A percentile compares a stretch with the other conserved stretches of the same genome.
Conservation (phyloP, 23 tunicate species). For the Pegea sp. region DNA sequence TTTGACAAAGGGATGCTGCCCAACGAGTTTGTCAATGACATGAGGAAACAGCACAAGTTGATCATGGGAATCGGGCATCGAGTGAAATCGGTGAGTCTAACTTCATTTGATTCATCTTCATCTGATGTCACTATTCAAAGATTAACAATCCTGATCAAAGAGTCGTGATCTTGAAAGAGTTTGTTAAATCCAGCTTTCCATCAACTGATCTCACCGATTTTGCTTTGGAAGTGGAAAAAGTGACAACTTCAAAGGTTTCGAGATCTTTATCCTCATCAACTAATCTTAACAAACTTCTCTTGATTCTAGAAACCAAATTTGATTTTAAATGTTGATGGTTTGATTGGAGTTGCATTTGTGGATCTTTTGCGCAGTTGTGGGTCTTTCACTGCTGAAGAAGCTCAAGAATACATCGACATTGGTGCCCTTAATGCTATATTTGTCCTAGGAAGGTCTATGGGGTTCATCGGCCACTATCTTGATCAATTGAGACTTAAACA, state of each 20-base stretch:
- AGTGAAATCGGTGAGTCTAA: conserved; percentile 75
- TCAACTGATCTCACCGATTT: conserved; percentile 61
- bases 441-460: conserved; percentile 88
- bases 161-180: conserved; percentile 78
- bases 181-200: conserved; percentile 75
- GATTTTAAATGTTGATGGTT: conserved; percentile 92
- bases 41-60: conserved; percentile 83
- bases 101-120: not conserved
- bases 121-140: conserved; percentile 6
- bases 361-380: conserved; percentile 79
- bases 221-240: conserved; percentile 82
- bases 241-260: conserved; percentile 94
- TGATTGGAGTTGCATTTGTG: conserved; percentile 90
- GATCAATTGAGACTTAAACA: conserved; percentile 88
- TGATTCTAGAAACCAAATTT: conserved; percentile 78
- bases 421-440: conserved; percentile 93
- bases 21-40: conserved; percentile 81
- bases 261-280: not conserved
- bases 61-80: conserved; percentile 99
- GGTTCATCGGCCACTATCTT: conserved; percentile 95
- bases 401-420: conserved; percentile 73
- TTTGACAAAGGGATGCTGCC: conserved; percentile 75
- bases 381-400: conserved; percentile 90
- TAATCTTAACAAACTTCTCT: too few species aligned
- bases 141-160: conserved; percentile 92